Evolutionary conservation across 2,113 vertebrate species (phyloP).

Genomic region (Syngnathus typhle): DNA sequence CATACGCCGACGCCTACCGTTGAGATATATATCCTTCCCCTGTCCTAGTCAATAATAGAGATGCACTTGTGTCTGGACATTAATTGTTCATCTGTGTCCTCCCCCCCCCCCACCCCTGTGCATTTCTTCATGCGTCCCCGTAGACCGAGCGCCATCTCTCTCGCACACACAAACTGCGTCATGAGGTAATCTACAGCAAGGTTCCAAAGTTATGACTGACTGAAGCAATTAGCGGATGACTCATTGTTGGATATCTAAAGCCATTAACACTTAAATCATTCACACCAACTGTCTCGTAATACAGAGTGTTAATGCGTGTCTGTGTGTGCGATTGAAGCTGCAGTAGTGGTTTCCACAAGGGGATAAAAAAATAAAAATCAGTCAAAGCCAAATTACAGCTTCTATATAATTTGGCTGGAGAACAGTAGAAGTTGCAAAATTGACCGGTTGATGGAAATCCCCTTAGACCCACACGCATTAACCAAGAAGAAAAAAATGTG

Average conservation of each 20-base stretch:
- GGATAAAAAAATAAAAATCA: background rate
- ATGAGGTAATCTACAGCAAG: constrained; percentile 48
- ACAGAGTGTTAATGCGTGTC: background rate
- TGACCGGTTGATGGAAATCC: constrained; percentile 40
- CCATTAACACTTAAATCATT: constrained; percentile 48
- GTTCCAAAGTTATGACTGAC: constrained; percentile 40
- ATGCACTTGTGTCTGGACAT: constrained; percentile 27
- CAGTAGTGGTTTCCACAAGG: constrained; percentile 3
- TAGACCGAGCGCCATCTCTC: constrained; percentile 13
- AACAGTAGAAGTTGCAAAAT: constrained; percentile 46
- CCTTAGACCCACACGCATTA: constrained; percentile 15
- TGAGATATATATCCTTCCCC: constrained; percentile 35
- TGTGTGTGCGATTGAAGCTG: constrained; percentile 2
- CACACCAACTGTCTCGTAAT: constrained; percentile 18
- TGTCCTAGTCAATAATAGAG: constrained; percentile 38
- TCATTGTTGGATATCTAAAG: constrained; percentile 38
- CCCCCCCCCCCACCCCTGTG: constrained; percentile 3
- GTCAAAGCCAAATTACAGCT: constrained; percentile 52
- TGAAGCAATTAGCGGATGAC: constrained; percentile 44
- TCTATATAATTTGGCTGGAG: constrained; percentile 58
- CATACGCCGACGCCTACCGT: constrained; percentile 1
- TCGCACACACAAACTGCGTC: constrained; percentile 12
- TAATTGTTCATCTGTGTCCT: constrained; percentile 43
- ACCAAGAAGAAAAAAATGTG: constrained; percentile 5
- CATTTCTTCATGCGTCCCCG: constrained; percentile 26